These are phyloP conservation scores for Artemia franciscana DNA, from an alignment of 1,140 invertebrate species.

Conservation along the genomic window DNA sequence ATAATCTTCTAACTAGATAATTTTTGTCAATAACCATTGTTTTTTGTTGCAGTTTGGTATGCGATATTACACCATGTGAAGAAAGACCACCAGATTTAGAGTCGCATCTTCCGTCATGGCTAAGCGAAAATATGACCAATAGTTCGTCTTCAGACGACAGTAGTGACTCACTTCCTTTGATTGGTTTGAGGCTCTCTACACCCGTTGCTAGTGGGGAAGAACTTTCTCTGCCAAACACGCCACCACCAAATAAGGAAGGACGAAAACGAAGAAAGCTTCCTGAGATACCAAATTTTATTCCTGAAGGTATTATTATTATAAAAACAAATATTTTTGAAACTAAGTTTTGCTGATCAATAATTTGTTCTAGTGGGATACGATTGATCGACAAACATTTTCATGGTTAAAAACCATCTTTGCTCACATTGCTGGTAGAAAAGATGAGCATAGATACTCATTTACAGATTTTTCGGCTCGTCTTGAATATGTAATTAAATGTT, in stretches of 20 bases:
- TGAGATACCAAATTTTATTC: conserved; percentile 50
- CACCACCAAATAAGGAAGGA: conserved; percentile 22
- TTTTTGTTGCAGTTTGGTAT: conserved; percentile 5
- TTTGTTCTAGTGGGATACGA: too few species aligned
- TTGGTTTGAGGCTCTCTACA: not conserved
- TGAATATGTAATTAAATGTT: too few species aligned
- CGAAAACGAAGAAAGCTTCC: conserved; percentile 50
- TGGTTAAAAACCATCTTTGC: too few species aligned
- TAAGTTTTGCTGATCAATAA: too few species aligned
- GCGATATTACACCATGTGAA: conserved; percentile 9
- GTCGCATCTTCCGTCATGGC: not conserved
- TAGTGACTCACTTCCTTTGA: not conserved
- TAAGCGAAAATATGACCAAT: not conserved
- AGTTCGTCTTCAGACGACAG: not conserved
- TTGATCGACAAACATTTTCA: too few species aligned
- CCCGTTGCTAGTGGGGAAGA: not conserved
- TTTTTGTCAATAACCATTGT: too few species aligned
- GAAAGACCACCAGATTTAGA: conserved; percentile 2
- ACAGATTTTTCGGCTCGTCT: too few species aligned
- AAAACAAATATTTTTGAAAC: too few species aligned
- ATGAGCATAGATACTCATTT: too few species aligned
- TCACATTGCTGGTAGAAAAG: too few species aligned
- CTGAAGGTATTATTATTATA: too few species aligned
- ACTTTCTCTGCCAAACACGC: not conserved
- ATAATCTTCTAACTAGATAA: too few species aligned